Evolutionary conservation across 2,113 vertebrate species (phyloP), one percentile per base, ranked within the genome.

Genomic region (Limnothrissa miodon): DNA sequence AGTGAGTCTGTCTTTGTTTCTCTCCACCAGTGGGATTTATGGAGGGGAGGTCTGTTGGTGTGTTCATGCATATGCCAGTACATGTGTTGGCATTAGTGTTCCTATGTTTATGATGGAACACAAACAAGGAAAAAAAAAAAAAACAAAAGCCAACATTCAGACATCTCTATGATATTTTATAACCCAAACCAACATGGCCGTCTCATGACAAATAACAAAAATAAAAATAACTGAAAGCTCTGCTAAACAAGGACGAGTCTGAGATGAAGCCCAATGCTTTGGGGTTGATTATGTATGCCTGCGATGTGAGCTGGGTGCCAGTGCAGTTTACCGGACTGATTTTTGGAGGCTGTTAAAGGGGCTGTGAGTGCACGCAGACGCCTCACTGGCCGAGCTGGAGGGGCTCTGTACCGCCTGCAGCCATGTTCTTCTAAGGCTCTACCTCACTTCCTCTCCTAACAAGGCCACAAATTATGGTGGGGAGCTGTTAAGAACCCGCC

Each of bases 381-480:
- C 29, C 29, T 33, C 66, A 17, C 4, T 74, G 33, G 66, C 87
- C 85, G 87, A 87, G 87, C 90, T 86, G 89, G 89, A 90, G 87
- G 89, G 91, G 87, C 88, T 90, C 90, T 89, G 90, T 87, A 88
- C 87, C 42, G 91, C 92, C 91, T 89, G 84, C 0, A 90, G 91
- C 91, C 85, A 90, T 80, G 89, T 88, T 88, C 90, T 90, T 92
- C 91, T 88, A 74, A 90, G 90, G 88, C 86, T 88, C 82, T 89
- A 88, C 90, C 90, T 88, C 74, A 80, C 91, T 86, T 89, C 85
- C 90, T 92, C 90, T 13, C 29, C 66, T 90, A 86, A 92, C 91
- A 89, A 89, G 88, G 90, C 87, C 87, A 85, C 91, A 91, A 92
- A 93, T 90, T 90, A 90, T 87, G 87, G 86, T 86, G 84, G 82